Evolutionary conservation across 1,140 invertebrate species (phyloP).

Genomic region (Oppia nitens): DNA sequence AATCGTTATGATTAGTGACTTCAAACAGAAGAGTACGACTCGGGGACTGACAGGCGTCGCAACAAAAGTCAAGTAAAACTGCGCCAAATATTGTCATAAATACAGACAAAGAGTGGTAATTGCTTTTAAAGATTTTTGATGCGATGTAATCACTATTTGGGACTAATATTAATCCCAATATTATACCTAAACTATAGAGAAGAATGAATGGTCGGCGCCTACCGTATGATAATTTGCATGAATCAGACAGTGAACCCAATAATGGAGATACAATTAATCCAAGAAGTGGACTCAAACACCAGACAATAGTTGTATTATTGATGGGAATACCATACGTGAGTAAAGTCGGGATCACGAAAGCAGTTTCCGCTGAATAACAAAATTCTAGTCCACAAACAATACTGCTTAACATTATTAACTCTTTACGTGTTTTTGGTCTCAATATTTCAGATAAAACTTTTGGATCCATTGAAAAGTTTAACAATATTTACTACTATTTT

Average conservation of each 20-base stretch:
- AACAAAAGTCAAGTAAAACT: slow-evolving; percentile 82
- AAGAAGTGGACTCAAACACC: slow-evolving; percentile 75
- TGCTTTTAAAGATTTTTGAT: background rate
- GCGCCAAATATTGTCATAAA: slow-evolving; percentile 84
- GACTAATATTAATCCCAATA: slow-evolving; percentile 65
- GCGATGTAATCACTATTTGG: slow-evolving; percentile 71
- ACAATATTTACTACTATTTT: too few species aligned
- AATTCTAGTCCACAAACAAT: slow-evolving; percentile 95
- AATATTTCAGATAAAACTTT: background rate
- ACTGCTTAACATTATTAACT: slow-evolving; percentile 69
- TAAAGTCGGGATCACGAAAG: slow-evolving; percentile 85
- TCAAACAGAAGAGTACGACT: slow-evolving; percentile 79
- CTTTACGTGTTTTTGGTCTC: slow-evolving; percentile 47
- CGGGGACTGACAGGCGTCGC: slow-evolving; percentile 87
- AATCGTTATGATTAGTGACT: slow-evolving; percentile 79
- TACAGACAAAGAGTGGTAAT: slow-evolving; percentile 59
- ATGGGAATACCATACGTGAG: slow-evolving; percentile 80
- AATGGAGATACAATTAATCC: slow-evolving; percentile 86
- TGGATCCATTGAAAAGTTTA: background rate
- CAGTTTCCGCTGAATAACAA: slow-evolving; percentile 89
- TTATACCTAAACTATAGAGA: slow-evolving; percentile 66
- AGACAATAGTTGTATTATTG: slow-evolving; percentile 80
- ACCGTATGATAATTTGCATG: slow-evolving; percentile 58
- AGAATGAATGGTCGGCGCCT: slow-evolving; percentile 78
- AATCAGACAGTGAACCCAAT: slow-evolving; percentile 75